A percentile compares a stretch with the other conserved stretches of the same genome.
Evolutionary conservation across 2,113 vertebrate species (phyloP).

Genomic region (Quiscalus mexicanus): DNA sequence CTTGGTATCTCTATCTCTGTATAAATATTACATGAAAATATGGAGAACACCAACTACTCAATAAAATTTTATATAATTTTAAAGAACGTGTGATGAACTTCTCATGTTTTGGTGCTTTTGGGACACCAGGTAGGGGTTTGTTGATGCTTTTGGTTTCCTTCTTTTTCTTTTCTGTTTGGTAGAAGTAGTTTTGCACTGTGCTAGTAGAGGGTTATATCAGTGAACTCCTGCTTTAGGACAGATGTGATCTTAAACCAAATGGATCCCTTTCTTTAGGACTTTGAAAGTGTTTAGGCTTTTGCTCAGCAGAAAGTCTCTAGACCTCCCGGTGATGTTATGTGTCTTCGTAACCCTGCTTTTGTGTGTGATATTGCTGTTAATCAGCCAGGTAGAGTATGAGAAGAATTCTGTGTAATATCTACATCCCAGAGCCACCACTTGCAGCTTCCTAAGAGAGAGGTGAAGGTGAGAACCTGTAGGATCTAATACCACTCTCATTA

Average conservation of each 20-base stretch:
- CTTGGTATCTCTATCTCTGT: background rate
- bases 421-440: background rate
- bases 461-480: background rate
- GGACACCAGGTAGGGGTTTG: background rate
- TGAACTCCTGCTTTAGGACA: background rate
- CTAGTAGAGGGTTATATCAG: background rate
- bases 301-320: background rate
- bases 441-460: background rate
- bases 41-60: background rate
- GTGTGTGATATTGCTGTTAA: background rate
- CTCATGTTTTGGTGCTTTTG: background rate
- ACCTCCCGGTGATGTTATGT: background rate
- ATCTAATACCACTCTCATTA: background rate
- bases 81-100: background rate
- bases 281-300: background rate
- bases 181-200: background rate
- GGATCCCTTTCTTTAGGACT: background rate
- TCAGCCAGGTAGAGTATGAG: background rate
- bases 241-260: background rate
- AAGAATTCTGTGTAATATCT: background rate
- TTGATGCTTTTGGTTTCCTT: background rate
- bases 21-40: background rate
- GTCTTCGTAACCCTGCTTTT: background rate
- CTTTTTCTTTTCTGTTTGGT: background rate
- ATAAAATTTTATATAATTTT: background rate